Evolutionary conservation across 2,113 vertebrate genomes (phyloP), one percentile per base, ranked within the genome.

Genomic region (Leptosomus discolor): DNA sequence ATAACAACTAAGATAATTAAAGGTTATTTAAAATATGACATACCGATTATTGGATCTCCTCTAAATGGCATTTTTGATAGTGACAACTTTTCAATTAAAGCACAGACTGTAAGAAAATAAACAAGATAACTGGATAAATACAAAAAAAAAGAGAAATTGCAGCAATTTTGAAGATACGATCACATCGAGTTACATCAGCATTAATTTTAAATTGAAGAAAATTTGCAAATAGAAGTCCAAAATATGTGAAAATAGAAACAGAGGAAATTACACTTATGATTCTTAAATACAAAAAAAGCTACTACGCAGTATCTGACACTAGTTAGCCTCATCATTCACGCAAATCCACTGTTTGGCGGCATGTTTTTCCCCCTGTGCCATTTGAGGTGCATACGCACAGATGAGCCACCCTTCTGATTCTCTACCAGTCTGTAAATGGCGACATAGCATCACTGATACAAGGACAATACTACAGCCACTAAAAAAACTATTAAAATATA

Each of bases 31-130:
- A 81, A 64, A 64, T 0, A 48, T 11, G 9, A 97, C 98, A 16
- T 98, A 99, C 99, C 93, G 0, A 99, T 98, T 15, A 99, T 57
- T 4, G 98, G 94, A 48, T 99, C 98, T 17, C 97, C 98, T 96
- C 96, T 98, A 84, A 99, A 99, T 5, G 99, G 99, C 98, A 99
- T 98, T 98, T 98, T 98, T 90, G 99, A 99, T n/a, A 99, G 96
- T 1, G 99, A 99, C 91, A 99, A 73, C 81, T 99, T 99, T 93
- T 99, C 98, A 95, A 99, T 99, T 53, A 99, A 98, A 68, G 92
- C 8, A 74, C 99, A 99, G 65, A 99, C 99, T 99, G 96, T 24
- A 81, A 61, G 76, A 93, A 92, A 96, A 88, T 5, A 87, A 87
- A 58, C 56, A 60, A 68, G 43, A 51, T 23, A 80, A 79, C 2